Evolutionary conservation across 2,888 invertebrate genomes (phyloP).

Genomic region (Watsonalla binaria): DNA sequence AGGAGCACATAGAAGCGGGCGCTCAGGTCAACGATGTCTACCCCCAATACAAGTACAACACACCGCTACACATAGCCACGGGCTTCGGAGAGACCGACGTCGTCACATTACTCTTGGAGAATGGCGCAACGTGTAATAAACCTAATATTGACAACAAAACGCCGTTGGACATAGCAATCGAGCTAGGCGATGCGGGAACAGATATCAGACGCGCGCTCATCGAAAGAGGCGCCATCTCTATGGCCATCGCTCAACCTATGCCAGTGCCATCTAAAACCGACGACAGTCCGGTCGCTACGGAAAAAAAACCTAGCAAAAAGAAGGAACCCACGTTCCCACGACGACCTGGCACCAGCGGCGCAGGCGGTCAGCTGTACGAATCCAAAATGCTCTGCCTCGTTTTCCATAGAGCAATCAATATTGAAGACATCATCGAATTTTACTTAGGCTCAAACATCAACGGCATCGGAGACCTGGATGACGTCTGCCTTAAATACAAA

Average conservation of each 20-base stretch:
- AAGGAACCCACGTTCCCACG: neutral
- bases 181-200: neutral
- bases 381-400: conserved; percentile 6
- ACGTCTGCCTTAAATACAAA: conserved; percentile 6
- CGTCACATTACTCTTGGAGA: conserved; percentile 4
- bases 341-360: conserved; percentile 6
- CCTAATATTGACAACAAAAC: conserved; percentile 4
- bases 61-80: conserved; percentile 5
- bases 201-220: neutral
- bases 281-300: neutral
- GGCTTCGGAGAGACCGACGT: conserved; percentile 2
- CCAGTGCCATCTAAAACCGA: neutral
- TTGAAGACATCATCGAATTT: conserved; percentile 1
- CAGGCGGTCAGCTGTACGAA: conserved; percentile 7
- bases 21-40: conserved; percentile 1
- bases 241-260: neutral
- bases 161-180: conserved; percentile 4
- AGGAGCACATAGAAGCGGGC: neutral
- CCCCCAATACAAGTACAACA: conserved; percentile 3
- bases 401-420: conserved; percentile 3
- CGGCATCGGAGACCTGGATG: conserved; percentile 7
- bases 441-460: conserved; percentile 7
- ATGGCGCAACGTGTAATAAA: neutral
- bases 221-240: neutral
- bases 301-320: neutral